These are phyloP conservation scores for Pteria penguin DNA, from an alignment of 2,888 invertebrate species.

Conservation along the genomic window DNA sequence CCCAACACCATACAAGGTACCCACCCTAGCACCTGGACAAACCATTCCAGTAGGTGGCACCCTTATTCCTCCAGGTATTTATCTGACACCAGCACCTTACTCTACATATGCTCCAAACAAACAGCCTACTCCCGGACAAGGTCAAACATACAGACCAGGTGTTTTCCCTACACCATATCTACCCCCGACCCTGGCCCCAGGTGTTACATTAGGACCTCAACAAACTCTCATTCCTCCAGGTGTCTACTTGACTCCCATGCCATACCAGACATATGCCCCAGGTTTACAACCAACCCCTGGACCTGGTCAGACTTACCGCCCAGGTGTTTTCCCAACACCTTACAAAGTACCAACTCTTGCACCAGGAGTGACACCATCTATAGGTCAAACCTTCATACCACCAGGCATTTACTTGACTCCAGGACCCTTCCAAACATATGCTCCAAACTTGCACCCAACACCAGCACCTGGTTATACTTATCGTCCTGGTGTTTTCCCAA, in stretches of 20 bases:
- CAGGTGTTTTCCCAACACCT: slow-evolving; percentile 44
- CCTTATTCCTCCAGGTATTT: background rate
- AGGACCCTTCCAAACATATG: slow-evolving; percentile 48
- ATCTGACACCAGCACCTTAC: background rate
- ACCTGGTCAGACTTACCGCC: slow-evolving; percentile 32
- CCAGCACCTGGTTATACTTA: slow-evolving; percentile 52
- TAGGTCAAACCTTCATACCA: slow-evolving; percentile 45
- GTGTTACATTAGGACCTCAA: background rate
- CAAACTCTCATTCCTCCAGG: slow-evolving; percentile 18
- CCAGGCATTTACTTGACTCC: slow-evolving; percentile 49
- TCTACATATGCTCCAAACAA: background rate
- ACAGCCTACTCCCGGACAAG: background rate
- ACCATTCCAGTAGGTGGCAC: background rate
- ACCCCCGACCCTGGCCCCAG: background rate
- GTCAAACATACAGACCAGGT: background rate
- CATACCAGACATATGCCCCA: slow-evolving; percentile 34
- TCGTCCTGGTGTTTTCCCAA: slow-evolving; percentile 43
- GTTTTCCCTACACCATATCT: background rate
- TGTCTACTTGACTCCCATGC: slow-evolving; percentile 51
- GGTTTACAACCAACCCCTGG: slow-evolving; percentile 29
- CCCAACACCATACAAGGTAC: background rate
- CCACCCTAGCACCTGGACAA: background rate
- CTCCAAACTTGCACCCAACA: slow-evolving; percentile 54
- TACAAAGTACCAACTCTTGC: slow-evolving; percentile 52
- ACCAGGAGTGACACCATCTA: slow-evolving; percentile 45